These are phyloP conservation scores for Drosophila cyrtoloma DNA, from an alignment of 2,888 invertebrate genomes.

Conservation along the genomic window DNA sequence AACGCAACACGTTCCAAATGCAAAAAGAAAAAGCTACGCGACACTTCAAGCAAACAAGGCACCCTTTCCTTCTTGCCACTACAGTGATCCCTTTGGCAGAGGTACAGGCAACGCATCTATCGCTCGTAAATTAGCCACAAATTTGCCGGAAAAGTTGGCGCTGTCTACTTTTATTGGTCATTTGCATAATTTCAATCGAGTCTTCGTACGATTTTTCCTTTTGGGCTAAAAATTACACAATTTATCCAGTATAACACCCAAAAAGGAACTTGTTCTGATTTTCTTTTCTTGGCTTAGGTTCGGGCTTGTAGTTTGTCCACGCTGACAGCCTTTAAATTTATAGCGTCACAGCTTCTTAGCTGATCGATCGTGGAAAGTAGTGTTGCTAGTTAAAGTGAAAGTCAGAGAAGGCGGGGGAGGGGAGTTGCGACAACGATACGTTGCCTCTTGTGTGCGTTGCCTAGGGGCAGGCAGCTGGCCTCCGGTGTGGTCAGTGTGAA, in stretches of 20 bases:
- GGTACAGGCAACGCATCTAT: conserved; percentile 33
- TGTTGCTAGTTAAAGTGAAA: conserved; percentile 53
- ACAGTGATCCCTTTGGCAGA: not conserved
- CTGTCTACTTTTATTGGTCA: conserved; percentile 31
- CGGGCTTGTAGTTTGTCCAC: not conserved
- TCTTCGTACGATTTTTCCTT: conserved; percentile 19
- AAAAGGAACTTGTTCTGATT: conserved; percentile 45
- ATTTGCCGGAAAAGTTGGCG: conserved; percentile 73
- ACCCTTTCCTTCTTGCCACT: not conserved
- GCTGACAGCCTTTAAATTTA: conserved; percentile 57
- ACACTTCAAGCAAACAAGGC: conserved; percentile 13
- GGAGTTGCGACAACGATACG: conserved; percentile 1
- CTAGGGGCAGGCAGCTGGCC: conserved; percentile 36
- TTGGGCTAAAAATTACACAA: conserved; percentile 64
- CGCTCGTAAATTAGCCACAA: conserved; percentile 80
- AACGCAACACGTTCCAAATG: conserved; percentile 73
- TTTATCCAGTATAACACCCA: conserved; percentile 38
- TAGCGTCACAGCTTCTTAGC: conserved; percentile 55
- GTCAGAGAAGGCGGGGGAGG: conserved; percentile 12
- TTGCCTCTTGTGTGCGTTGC: not conserved
- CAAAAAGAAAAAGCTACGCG: conserved; percentile 5
- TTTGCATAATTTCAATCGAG: conserved; percentile 46
- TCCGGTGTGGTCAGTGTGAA: conserved; percentile 40
- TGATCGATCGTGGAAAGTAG: conserved; percentile 46
- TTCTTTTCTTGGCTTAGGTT: conserved; percentile 2